Evolutionary conservation across 2,888 invertebrate species (phyloP).

Genomic region (Stenodera caucasica): DNA sequence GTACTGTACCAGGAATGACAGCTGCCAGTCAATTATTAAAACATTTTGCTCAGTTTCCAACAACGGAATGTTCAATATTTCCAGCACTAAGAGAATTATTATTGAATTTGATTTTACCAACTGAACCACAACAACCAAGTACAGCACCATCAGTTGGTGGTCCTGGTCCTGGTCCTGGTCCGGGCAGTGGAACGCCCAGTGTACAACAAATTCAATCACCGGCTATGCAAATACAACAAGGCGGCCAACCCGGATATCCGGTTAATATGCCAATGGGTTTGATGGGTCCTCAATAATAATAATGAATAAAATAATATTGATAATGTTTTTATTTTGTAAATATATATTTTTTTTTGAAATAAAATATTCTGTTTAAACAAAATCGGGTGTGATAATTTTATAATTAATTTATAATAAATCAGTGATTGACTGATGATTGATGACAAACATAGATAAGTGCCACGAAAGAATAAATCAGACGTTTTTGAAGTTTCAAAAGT

Average conservation of each 20-base stretch:
- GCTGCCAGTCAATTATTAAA: slow-evolving; percentile 68
- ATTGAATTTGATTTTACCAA: slow-evolving; percentile 79
- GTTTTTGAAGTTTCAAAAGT: no score
- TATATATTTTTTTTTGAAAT: neutral
- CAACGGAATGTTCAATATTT: slow-evolving; percentile 83
- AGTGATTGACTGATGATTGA: no score
- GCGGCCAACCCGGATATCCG: slow-evolving; percentile 53
- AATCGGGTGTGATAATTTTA: neutral
- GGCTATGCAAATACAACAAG: slow-evolving; percentile 62
- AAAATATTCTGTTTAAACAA: slow-evolving; percentile 3
- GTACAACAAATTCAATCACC: slow-evolving; percentile 62
- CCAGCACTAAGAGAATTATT: slow-evolving; percentile 89
- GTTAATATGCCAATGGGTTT: slow-evolving; percentile 55
- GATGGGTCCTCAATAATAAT: slow-evolving; percentile 47
- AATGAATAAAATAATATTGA: no score
- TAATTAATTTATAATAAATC: no score
- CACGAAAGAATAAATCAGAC: no score
- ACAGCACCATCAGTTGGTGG: slow-evolving; percentile 46
- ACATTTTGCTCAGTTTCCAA: slow-evolving; percentile 75
- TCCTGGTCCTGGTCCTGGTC: slow-evolving; percentile 21
- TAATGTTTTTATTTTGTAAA: slow-evolving; percentile 7
- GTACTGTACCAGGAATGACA: slow-evolving; percentile 62
- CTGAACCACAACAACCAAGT: slow-evolving; percentile 68
- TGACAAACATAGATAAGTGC: no score
- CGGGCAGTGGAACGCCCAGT: slow-evolving; percentile 38